Evolutionary conservation across 2,113 vertebrate genomes (phyloP).

Genomic region (Empidonax traillii): DNA sequence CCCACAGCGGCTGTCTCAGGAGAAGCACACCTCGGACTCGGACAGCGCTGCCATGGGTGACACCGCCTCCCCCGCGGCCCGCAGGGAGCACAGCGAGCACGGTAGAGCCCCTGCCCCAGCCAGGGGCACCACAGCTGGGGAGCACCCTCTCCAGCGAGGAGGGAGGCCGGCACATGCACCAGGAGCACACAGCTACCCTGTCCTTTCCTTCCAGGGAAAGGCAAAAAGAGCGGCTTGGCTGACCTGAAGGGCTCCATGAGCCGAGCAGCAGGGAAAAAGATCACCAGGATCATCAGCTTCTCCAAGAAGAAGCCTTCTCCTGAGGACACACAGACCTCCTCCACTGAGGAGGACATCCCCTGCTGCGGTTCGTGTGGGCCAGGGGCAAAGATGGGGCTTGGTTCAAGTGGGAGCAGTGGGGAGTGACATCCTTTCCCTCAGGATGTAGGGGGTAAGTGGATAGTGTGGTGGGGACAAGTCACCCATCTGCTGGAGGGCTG

Average conservation of each 20-base stretch:
- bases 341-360: constrained; percentile 83
- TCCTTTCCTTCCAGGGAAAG: constrained; percentile 75
- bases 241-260: constrained; percentile 94
- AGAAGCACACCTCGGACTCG: constrained; percentile 90
- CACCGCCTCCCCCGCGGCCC: constrained; percentile 46
- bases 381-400: rapidly evolving
- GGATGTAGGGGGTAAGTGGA: too few species aligned
- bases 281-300: constrained; percentile 96
- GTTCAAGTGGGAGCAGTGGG: rapidly evolving
- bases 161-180: rapidly evolving
- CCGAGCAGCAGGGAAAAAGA: constrained; percentile 91
- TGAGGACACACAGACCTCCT: constrained; percentile 78
- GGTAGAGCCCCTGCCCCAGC: constrained; percentile 69
- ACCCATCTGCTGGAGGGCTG: rapidly evolving
- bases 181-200: background rate
- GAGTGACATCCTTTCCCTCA: background rate
- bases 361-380: constrained; percentile 81
- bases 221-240: constrained; percentile 88
- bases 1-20: constrained; percentile 83
- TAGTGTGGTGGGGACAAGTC: background rate
- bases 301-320: constrained; percentile 90
- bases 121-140: background rate
- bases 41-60: constrained; percentile 84
- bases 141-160: background rate
- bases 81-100: constrained; percentile 77